Evolutionary conservation across 2,113 vertebrate species (phyloP).

Genomic region (Puntigrus tetrazona): DNA sequence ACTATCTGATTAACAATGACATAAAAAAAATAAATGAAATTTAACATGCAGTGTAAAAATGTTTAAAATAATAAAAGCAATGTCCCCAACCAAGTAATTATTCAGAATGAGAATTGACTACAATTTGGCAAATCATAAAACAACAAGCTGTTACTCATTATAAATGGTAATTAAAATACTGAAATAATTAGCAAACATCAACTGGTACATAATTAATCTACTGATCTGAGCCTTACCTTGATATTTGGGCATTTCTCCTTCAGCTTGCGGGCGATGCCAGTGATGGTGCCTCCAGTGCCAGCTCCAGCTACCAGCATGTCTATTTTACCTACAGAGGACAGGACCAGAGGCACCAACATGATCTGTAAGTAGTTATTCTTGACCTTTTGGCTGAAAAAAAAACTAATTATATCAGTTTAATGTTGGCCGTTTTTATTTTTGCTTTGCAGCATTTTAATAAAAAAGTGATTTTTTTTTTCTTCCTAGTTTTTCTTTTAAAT

Average conservation of each 20-base stretch:
- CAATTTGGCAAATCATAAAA: not conserved
- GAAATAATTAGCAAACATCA: not conserved
- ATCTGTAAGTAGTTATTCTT: not conserved
- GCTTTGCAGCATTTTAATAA: too few relatives aligned
- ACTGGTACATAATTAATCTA: not conserved
- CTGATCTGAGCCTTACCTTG: conserved; percentile 69
- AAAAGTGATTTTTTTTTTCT: too few relatives aligned
- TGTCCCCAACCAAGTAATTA: not conserved
- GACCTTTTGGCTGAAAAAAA: not conserved
- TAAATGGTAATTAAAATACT: not conserved
- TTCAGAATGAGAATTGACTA: not conserved
- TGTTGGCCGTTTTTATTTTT: too few relatives aligned
- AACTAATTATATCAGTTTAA: too few relatives aligned
- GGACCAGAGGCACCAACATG: not conserved
- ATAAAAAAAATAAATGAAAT: not conserved
- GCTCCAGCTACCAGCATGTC: conserved; percentile 93
- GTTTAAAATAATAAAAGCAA: not conserved
- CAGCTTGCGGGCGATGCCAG: conserved; percentile 90
- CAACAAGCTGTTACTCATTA: not conserved
- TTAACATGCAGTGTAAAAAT: not conserved
- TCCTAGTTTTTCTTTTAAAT: too few relatives aligned
- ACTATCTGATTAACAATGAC: conserved; percentile 80
- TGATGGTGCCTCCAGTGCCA: conserved; percentile 95
- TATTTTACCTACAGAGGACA: conserved; percentile 78
- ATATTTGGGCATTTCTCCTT: conserved; percentile 92